Evolutionary conservation across 2,113 vertebrate species (phyloP).

Genomic region (Euleptes europaea): DNA sequence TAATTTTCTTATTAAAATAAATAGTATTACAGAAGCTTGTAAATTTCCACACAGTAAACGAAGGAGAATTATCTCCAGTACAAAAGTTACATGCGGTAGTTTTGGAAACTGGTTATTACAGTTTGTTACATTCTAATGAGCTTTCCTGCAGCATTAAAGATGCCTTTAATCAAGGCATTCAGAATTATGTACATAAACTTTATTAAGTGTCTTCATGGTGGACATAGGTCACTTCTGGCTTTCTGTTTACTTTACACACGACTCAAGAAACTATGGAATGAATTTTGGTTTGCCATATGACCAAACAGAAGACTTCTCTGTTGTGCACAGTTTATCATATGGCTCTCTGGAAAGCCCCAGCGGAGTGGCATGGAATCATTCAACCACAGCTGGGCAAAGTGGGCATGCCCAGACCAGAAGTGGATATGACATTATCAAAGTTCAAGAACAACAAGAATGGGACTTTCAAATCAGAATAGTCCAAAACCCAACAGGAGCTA

Average conservation of each 20-base stretch:
- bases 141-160: slow-evolving; percentile 20
- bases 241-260: not conserved
- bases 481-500: too few species aligned
- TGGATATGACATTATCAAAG: too few species aligned
- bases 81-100: not conserved
- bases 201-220: not conserved
- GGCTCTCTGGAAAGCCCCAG: not conserved
- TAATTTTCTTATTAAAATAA: slow-evolving; percentile 27
- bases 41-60: not conserved
- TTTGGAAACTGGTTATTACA: not conserved
- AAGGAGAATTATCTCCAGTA: not conserved
- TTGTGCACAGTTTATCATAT: not conserved
- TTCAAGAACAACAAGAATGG: too few species aligned
- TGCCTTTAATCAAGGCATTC: not conserved
- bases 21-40: not conserved
- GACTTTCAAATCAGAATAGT: too few species aligned
- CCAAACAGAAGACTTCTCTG: not conserved
- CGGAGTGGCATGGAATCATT: too few species aligned
- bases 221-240: not conserved
- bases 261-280: not conserved
- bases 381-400: too few species aligned
- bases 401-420: too few species aligned
- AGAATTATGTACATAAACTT: not conserved
- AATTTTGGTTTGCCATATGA: not conserved
- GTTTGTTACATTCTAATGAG: not conserved